Evolutionary conservation across 2,113 vertebrate species (phyloP).

Genomic region (Pteruthius melanotis): DNA sequence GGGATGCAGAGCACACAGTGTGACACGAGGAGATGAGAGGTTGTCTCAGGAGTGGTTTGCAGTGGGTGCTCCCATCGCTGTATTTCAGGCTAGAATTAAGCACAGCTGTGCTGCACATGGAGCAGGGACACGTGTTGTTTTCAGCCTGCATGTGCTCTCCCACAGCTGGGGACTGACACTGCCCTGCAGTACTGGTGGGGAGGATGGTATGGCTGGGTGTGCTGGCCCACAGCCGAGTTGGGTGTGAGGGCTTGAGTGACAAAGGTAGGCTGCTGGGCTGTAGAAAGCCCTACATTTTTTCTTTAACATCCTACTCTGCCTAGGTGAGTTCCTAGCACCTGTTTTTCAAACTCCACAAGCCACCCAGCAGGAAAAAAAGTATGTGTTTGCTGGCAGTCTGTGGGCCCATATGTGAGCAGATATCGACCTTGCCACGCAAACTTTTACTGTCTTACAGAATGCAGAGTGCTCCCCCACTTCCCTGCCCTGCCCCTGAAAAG

Average conservation of each 20-base stretch:
- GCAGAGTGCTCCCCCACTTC: background rate
- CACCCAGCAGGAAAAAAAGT: background rate
- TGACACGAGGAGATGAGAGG: background rate
- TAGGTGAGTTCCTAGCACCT: background rate
- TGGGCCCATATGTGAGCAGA: background rate
- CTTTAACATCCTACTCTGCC: background rate
- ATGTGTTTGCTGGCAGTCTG: background rate
- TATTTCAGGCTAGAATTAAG: background rate
- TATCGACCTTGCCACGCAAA: background rate
- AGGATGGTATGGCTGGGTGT: background rate
- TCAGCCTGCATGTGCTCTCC: background rate
- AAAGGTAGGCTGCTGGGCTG: background rate
- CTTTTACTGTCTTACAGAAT: background rate
- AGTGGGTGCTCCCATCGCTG: background rate
- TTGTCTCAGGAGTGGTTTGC: background rate
- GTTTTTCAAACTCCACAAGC: background rate
- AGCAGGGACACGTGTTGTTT: background rate
- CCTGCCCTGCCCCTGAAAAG: background rate
- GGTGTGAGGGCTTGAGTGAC: background rate
- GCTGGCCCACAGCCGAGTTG: background rate
- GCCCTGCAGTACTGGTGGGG: rapidly evolving
- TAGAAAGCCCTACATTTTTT: background rate
- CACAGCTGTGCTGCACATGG: background rate
- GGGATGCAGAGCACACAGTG: rapidly evolving
- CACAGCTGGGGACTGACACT: background rate